Conservation (phyloP, 2,888 invertebrate genomes). For the Halictus quadricinctus region DNA sequence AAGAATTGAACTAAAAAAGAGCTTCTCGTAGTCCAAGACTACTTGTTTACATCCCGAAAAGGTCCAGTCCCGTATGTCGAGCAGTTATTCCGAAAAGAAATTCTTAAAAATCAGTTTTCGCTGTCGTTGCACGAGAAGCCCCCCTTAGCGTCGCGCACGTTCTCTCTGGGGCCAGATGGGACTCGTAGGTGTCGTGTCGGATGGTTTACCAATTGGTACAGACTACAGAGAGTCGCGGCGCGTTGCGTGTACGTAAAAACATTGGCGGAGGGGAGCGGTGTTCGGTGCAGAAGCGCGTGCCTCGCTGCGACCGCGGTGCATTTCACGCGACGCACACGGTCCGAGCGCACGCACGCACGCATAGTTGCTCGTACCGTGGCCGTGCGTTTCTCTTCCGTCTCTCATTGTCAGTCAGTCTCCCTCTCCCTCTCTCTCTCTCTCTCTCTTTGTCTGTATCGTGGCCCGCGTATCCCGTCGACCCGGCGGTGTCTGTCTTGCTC, state of each 20-base stretch:
- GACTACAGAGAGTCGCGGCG: conserved; percentile 24
- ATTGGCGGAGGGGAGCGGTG: conserved; percentile 22
- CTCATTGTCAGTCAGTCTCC: background rate
- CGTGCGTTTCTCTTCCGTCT: conserved; percentile 19
- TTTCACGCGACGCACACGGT: conserved; percentile 61
- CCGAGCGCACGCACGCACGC: conserved; percentile 35
- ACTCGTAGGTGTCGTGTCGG: conserved; percentile 63
- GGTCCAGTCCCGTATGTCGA: too few species aligned
- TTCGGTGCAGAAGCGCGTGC: conserved; percentile 39
- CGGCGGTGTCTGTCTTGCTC: conserved; percentile 27
- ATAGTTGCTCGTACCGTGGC: background rate
- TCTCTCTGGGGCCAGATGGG: conserved; percentile 56
- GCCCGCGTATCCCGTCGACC: conserved; percentile 21
- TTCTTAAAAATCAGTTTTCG: background rate
- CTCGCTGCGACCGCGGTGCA: conserved; percentile 37
- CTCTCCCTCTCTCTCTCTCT: background rate
- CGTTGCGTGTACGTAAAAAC: conserved; percentile 49
- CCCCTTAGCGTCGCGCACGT: conserved; percentile 21
- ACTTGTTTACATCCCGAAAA: too few species aligned
- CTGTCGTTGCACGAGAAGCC: background rate
- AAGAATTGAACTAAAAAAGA: too few species aligned
- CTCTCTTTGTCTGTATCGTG: conserved; percentile 45
- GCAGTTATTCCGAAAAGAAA: too few species aligned
- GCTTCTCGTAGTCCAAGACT: too few species aligned
- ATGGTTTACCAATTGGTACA: conserved; percentile 65